A percentile compares a stretch with the other conserved stretches of the same genome.
phyloP scores from a whole-genome alignment of 2,113 vertebrate species.

The Zosterops borbonicus region DNA sequence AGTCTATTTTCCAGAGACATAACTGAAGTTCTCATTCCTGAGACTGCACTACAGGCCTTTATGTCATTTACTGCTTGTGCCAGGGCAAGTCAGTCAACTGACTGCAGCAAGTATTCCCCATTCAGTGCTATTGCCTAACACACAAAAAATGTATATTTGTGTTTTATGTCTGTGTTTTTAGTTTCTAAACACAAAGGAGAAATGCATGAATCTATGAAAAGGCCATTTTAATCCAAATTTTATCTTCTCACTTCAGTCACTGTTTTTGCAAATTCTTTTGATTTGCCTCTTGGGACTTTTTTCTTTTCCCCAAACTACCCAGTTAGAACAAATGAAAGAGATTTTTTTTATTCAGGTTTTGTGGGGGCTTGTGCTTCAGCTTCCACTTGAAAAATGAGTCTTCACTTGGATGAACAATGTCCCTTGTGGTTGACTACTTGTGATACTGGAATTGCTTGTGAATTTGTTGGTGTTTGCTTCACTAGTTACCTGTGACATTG shows the following conservation, averaged over 20 bases:
- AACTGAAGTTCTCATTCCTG: background rate
- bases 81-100: background rate
- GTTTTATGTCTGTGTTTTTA: background rate
- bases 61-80: background rate
- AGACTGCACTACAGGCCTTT: background rate
- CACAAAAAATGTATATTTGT: background rate
- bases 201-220: background rate
- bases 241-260: background rate
- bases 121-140: background rate
- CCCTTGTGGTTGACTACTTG: background rate
- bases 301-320: background rate
- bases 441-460: background rate
- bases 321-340: background rate
- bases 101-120: background rate
- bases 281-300: background rate
- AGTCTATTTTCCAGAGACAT: background rate
- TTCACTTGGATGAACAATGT: background rate
- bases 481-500: constrained; percentile 11
- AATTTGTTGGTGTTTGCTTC: background rate
- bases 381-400: constrained; percentile 24
- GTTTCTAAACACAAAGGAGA: background rate
- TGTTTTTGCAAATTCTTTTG: background rate
- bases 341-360: background rate
- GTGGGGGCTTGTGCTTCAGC: background rate
- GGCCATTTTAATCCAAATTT: background rate